Conservation (phyloP, 2,113 vertebrate species). For the Ictidomys tridecemlineatus region DNA sequence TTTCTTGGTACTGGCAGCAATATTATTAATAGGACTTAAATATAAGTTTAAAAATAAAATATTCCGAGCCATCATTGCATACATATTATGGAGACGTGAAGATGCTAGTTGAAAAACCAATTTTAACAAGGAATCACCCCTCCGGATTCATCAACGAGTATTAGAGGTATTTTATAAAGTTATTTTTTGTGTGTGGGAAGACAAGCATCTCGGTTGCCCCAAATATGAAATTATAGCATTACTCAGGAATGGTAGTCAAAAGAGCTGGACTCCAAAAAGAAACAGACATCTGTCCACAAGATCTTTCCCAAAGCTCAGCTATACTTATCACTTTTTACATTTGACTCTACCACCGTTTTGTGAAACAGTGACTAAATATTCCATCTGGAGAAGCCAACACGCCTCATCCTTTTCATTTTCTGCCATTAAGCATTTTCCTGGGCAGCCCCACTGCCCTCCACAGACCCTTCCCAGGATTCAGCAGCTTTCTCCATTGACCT, state of each 20-base stretch:
- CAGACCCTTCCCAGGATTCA: neutral
- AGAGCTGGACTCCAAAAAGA: neutral
- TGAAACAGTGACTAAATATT: neutral
- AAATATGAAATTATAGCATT: constrained; percentile 13
- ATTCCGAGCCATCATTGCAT: neutral
- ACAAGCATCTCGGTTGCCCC: constrained; percentile 62
- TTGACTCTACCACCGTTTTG: neutral
- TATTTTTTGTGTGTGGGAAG: neutral
- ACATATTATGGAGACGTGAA: neutral
- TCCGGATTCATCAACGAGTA: constrained; percentile 51
- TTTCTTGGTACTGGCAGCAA: constrained; percentile 27
- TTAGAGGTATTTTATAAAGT: constrained; percentile 59
- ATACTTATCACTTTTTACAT: neutral
- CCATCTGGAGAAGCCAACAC: neutral
- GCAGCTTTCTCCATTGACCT: neutral
- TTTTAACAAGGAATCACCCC: constrained; percentile 51
- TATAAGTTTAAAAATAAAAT: constrained; percentile 17
- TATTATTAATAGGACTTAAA: neutral
- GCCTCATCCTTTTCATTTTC: neutral
- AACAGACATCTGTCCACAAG: neutral
- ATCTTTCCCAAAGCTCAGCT: neutral
- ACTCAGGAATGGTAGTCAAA: constrained; percentile 32
- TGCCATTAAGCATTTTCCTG: fast-evolving
- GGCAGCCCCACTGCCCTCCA: neutral
- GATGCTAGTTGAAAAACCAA: constrained; percentile 48